These are phyloP conservation scores for Plecotus auritus DNA, from an alignment of 2,113 vertebrate genomes.

Conservation along the genomic window DNA sequence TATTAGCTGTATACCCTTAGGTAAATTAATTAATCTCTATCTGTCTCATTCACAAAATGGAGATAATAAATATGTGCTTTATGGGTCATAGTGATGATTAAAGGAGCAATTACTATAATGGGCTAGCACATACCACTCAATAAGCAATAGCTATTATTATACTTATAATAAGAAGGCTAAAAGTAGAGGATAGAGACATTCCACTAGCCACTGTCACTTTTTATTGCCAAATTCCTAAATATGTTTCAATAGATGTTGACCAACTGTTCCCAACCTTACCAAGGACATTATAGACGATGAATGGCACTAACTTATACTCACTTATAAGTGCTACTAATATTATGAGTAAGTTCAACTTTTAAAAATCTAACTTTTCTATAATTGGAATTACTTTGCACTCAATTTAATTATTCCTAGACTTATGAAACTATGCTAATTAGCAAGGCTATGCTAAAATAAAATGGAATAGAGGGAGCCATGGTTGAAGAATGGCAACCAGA, in stretches of 20 bases:
- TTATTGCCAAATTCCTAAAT: background rate
- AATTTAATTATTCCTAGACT: constrained; percentile 56
- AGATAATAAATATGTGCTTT: constrained; percentile 21
- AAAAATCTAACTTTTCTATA: constrained; percentile 34
- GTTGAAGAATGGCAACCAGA: constrained; percentile 51
- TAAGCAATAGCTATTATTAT: background rate
- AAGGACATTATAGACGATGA: constrained; percentile 2
- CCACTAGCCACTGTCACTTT: background rate
- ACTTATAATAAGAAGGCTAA: constrained; percentile 5
- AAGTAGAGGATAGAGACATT: background rate
- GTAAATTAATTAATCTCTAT: background rate
- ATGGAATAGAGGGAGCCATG: constrained; percentile 47
- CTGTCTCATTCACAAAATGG: background rate
- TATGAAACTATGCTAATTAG: constrained; percentile 51
- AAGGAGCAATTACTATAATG: background rate
- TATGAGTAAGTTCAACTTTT: constrained; percentile 20
- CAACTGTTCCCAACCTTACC: background rate
- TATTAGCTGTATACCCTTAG: background rate
- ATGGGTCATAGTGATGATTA: background rate
- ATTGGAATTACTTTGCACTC: constrained; percentile 56
- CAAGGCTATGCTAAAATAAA: constrained; percentile 58
- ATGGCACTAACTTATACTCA: background rate
- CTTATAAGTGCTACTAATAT: constrained; percentile 28
- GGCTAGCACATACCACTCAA: background rate
- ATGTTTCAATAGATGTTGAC: background rate